phyloP scores from a whole-genome alignment of 2,113 vertebrate species.

The Megaptera novaeangliae region DNA sequence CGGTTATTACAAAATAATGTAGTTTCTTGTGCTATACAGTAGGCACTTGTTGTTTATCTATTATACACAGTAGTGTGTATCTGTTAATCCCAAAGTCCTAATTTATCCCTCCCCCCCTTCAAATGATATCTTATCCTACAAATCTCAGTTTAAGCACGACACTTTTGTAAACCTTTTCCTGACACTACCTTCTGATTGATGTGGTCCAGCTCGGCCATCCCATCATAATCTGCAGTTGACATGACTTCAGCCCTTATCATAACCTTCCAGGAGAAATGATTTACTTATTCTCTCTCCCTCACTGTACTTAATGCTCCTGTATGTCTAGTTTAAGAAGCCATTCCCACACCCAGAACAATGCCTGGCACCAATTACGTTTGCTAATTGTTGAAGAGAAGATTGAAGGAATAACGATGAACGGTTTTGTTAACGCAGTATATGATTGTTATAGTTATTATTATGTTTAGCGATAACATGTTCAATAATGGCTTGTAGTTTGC shows the following conservation, averaged over 20 bases:
- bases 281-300: background rate
- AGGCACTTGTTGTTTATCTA: too few relatives aligned
- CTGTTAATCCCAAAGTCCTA: too few relatives aligned
- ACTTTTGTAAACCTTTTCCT: background rate
- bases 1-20: too few relatives aligned
- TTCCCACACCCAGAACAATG: background rate
- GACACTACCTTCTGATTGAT: background rate
- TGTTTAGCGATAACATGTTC: background rate
- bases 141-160: background rate
- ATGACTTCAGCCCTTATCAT: accelerated
- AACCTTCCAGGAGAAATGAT: background rate
- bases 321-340: background rate
- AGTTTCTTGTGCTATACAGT: too few relatives aligned
- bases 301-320: background rate
- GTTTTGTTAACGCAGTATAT: background rate
- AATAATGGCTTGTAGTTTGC: background rate
- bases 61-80: too few relatives aligned
- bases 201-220: background rate
- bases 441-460: background rate
- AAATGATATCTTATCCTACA: background rate
- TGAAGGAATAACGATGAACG: background rate
- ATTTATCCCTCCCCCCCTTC: background rate
- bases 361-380: background rate
- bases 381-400: too few relatives aligned
- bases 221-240: background rate